Evolutionary conservation across 1,140 invertebrate species (phyloP).

Genomic region (Coptotermes formosanus): DNA sequence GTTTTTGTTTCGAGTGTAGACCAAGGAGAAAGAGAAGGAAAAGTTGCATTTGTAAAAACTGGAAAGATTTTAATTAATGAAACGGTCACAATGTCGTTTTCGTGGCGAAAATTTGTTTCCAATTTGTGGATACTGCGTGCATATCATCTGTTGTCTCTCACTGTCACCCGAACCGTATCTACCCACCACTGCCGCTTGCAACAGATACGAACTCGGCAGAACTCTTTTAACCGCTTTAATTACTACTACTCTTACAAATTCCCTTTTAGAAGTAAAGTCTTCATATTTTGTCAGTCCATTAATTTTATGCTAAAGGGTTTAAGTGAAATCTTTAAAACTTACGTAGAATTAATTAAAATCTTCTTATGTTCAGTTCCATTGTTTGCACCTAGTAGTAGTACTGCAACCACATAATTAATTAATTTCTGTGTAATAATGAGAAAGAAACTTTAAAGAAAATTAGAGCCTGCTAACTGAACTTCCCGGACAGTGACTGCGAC

Average conservation of each 20-base stretch:
- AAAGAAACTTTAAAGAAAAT: too few species aligned
- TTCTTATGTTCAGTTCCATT: too few species aligned
- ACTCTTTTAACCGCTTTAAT: neutral
- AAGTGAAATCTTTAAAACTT: neutral
- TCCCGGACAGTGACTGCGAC: too few species aligned
- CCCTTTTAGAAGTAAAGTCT: neutral
- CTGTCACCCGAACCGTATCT: neutral
- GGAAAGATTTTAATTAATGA: neutral
- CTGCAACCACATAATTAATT: too few species aligned
- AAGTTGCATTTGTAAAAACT: neutral
- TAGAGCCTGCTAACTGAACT: too few species aligned
- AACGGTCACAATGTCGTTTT: neutral
- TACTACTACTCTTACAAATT: neutral
- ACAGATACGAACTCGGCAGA: neutral
- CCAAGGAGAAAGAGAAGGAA: neutral
- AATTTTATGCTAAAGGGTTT: neutral
- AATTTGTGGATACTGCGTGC: neutral
- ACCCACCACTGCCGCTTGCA: neutral
- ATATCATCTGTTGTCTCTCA: neutral
- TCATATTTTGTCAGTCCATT: neutral
- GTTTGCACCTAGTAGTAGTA: too few species aligned
- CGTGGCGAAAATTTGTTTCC: neutral
- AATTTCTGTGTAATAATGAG: too few species aligned
- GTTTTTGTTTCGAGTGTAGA: neutral
- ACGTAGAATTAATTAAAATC: too few species aligned